Base-by-base conservation (phyloP, 64 coral and sea anemone species). In the Catalaphyllia jardinei region DNA sequence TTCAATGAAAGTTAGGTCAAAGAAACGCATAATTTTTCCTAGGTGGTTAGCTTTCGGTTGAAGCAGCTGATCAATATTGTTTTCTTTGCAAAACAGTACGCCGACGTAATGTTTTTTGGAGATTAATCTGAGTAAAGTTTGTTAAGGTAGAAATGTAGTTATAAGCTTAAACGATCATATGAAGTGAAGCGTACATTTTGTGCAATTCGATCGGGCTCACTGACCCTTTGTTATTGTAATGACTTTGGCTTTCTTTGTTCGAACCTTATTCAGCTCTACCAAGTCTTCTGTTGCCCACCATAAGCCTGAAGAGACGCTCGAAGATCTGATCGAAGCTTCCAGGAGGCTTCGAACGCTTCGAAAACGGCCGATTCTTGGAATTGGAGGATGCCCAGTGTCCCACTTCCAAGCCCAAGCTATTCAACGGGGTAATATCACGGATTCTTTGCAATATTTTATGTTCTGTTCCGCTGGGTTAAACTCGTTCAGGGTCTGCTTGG, bases 371-470 rank as follows among this genome's bases (percentile, higher is more conserved):
- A 89, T 59, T 89, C 91, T 84, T 78, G 92, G 69, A 87, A 87
- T 38, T 87, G 91, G 91, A 92, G 62, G 86, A 97, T 97, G 95
- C 95, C 95, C 54, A 97, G 95, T 74, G 90, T 97, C 51, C 95
- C 95, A 12, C 77, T 97, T 78, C 82, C 95, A 54, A 97, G 95
- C 86, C 95, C 95, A 86, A 87, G 91, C 90, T 97, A 82, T 87
- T 97, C 95, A 78, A 93, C 95, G 88, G 95, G 95, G 95, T 97
- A 97, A 87, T 93, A 82, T 91, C 64, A 88, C 93, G 77, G 76
- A 97, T 46, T 67, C 95, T 83, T 93, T 97, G 88, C 93, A 97
- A 97, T 85, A 90, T 87, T 87, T 60, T 92, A 50, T 79, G 52
- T 81, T 92, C 42, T 77, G 72, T 87, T 87, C 57, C 42, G 81